Percentiles rank a stretch among this genome's conserved stretches.
Evolutionary conservation across 2,888 invertebrate genomes (phyloP).

Genomic region (Drosophila fungiperda): DNA sequence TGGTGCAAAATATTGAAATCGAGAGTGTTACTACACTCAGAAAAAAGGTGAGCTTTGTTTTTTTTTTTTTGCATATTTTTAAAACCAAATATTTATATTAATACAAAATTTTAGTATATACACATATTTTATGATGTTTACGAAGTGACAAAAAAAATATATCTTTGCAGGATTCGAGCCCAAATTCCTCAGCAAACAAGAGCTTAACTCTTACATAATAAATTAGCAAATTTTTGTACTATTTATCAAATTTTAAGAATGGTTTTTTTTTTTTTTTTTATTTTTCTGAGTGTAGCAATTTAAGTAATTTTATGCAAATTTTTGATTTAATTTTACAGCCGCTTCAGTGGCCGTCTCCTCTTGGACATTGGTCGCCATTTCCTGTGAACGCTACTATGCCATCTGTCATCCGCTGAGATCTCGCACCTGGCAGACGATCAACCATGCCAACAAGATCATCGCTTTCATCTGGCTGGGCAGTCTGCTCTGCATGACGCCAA

Average conservation of each 20-base stretch:
- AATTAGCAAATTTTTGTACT: neutral
- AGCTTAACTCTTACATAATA: neutral
- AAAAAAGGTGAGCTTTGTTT: neutral
- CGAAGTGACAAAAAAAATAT: neutral
- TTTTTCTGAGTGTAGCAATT: neutral
- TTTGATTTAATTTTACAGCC: conserved; percentile 85
- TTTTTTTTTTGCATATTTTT: no score
- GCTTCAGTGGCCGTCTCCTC: conserved; percentile 91
- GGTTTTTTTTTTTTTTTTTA: neutral
- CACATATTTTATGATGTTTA: neutral
- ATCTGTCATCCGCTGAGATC: conserved; percentile 91
- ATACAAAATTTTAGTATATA: neutral
- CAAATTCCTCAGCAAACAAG: neutral
- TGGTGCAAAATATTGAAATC: neutral
- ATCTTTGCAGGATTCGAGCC: neutral
- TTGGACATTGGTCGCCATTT: conserved; percentile 92
- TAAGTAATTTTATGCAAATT: neutral
- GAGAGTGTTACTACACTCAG: neutral
- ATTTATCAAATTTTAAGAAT: neutral
- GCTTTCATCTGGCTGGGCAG: conserved; percentile 88
- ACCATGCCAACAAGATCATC: conserved; percentile 90
- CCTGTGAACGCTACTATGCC: conserved; percentile 91
- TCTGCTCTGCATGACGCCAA: conserved; percentile 88
- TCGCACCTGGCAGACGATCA: conserved; percentile 90
- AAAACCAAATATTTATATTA: no score